Evolutionary conservation across 2,797 vertebrate genomes (phyloP).

Genomic region (Etheostoma perlongum): DNA sequence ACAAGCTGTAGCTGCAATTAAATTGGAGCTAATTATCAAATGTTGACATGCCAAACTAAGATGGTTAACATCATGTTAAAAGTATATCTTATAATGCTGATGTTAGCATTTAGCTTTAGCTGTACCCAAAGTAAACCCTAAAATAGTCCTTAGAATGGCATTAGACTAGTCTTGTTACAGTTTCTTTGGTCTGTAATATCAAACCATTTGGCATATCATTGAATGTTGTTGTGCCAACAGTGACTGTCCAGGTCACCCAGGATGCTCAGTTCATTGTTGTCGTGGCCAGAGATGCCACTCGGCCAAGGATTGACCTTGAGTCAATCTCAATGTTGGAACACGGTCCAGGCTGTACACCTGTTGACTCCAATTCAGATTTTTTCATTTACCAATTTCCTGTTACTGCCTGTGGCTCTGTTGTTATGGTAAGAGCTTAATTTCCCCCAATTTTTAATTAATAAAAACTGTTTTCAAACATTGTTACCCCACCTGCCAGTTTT

Average conservation of each 20-base stretch:
- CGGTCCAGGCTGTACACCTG: slow-evolving; percentile 58
- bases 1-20: too few species aligned
- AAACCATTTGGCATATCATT: not conserved
- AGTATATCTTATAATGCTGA: not conserved
- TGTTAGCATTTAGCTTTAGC: not conserved
- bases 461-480: not conserved
- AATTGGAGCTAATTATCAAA: too few species aligned
- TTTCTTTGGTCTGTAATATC: not conserved
- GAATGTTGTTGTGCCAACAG: slow-evolving; percentile 52
- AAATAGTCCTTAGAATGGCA: not conserved
- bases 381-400: slow-evolving; percentile 82
- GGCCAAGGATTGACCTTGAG: slow-evolving; percentile 71
- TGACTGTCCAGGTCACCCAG: slow-evolving; percentile 83
- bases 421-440: slow-evolving; percentile 65
- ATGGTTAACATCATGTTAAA: not conserved
- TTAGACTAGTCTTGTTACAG: not conserved
- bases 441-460: not conserved
- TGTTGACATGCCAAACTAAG: too few species aligned
- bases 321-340: slow-evolving; percentile 61
- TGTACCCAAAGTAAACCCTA: not conserved
- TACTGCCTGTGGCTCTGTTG: slow-evolving; percentile 73
- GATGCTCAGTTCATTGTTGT: slow-evolving; percentile 81
- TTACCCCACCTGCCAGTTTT: not conserved
- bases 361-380: slow-evolving; percentile 75
- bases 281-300: slow-evolving; percentile 72